These are phyloP conservation scores for Syrmaticus mikado DNA, from an alignment of 2,113 vertebrate genomes.

Conservation along the genomic window DNA sequence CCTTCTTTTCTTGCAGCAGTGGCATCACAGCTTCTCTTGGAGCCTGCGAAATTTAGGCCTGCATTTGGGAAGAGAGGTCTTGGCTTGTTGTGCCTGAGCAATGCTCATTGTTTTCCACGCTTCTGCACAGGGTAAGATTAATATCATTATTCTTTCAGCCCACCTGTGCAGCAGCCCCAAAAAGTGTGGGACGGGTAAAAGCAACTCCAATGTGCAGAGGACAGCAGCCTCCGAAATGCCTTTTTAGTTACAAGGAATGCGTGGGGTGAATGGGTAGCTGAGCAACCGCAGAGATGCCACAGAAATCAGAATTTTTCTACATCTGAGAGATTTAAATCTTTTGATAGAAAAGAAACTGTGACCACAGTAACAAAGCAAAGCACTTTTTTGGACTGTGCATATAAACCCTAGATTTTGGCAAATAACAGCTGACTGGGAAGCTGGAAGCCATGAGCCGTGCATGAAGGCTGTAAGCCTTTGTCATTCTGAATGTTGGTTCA, in stretches of 20 bases:
- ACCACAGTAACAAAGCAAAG: not conserved
- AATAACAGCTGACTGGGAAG: conserved; percentile 9
- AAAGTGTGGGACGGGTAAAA: not conserved
- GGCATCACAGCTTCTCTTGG: not conserved
- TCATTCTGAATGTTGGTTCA: conserved; percentile 61
- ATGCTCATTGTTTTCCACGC: not conserved
- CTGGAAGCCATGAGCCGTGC: conserved; percentile 27
- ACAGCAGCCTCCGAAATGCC: not conserved
- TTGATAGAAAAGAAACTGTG: not conserved
- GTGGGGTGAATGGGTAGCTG: not conserved
- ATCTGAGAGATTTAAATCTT: not conserved
- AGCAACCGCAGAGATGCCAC: not conserved
- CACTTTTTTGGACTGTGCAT: not conserved
- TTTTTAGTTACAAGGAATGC: not conserved
- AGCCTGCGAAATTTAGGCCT: not conserved
- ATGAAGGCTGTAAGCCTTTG: conserved; percentile 58
- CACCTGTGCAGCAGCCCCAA: not conserved
- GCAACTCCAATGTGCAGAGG: not conserved
- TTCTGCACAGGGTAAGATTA: not conserved
- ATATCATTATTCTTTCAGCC: not conserved
- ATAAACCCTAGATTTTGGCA: conserved; percentile 46
- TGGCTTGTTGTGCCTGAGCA: not conserved
- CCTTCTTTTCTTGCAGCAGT: not conserved
- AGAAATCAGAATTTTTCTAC: not conserved
- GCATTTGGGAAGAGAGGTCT: not conserved